phyloP scores from a whole-genome alignment of 2,797 vertebrate species.

The Eleutherodactylus coqui region DNA sequence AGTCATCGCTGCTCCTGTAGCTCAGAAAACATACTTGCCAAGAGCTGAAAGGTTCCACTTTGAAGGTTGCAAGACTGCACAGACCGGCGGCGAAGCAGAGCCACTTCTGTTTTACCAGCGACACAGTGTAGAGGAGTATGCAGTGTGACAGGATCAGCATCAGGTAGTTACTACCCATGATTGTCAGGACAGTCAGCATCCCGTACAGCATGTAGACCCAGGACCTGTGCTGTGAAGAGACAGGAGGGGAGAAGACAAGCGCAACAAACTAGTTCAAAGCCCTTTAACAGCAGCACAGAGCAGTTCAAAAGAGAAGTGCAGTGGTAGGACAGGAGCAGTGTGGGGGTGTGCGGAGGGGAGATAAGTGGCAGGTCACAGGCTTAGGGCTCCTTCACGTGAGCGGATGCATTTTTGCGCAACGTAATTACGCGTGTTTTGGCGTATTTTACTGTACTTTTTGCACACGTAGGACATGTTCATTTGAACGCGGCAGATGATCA shows the following conservation, averaged over 20 bases:
- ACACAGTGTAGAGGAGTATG: slow-evolving; percentile 87
- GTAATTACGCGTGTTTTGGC: too few relatives aligned
- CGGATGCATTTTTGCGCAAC: too few relatives aligned
- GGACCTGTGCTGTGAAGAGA: slow-evolving; percentile 83
- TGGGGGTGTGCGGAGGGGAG: not conserved
- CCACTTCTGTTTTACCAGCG: slow-evolving; percentile 89
- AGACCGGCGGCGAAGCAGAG: slow-evolving; percentile 89
- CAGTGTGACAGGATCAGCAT: slow-evolving; percentile 92
- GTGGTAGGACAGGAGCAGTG: not conserved
- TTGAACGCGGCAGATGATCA: too few relatives aligned
- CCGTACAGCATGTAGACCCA: slow-evolving; percentile 88
- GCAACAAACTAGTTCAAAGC: not conserved
- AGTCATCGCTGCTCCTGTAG: not conserved
- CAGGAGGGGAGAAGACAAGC: not conserved
- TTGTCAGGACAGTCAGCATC: slow-evolving; percentile 83
- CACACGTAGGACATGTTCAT: too few relatives aligned
- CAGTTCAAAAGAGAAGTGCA: not conserved
- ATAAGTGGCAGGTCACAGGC: too few relatives aligned
- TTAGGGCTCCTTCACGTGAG: too few relatives aligned
- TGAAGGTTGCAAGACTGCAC: slow-evolving; percentile 89
- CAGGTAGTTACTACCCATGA: slow-evolving; percentile 90
- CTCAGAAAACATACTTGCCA: slow-evolving; percentile 86
- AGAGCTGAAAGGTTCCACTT: slow-evolving; percentile 88
- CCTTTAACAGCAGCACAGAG: not conserved
- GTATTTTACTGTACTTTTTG: too few relatives aligned